phyloP scores from a whole-genome alignment of 2,113 vertebrate species.

The Laterallus jamaicensis region DNA sequence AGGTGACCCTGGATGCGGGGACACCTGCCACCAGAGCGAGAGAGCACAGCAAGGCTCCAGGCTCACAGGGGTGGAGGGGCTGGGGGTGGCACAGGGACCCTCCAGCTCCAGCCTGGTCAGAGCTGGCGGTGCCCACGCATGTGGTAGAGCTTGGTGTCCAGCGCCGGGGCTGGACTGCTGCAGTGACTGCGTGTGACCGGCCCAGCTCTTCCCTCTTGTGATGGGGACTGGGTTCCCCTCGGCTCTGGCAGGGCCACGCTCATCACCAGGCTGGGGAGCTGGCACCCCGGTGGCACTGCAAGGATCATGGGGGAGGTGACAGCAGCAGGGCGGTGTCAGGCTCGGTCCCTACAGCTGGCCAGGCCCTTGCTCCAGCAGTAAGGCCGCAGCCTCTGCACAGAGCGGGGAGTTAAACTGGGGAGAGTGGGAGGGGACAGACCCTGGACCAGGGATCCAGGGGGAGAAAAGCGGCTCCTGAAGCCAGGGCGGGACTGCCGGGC shows the following conservation, averaged over 20 bases:
- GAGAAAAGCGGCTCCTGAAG: neutral
- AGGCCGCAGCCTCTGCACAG: rapidly evolving
- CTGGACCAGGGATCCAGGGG: neutral
- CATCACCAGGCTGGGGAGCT: neutral
- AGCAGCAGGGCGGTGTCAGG: neutral
- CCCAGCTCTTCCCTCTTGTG: neutral
- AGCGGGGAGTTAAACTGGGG: rapidly evolving
- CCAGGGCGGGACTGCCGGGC: neutral
- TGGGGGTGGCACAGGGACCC: neutral
- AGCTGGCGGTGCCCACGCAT: rapidly evolving
- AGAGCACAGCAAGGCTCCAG: neutral
- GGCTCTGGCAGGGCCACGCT: rapidly evolving
- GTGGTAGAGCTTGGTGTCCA: rapidly evolving
- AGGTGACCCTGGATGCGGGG: rapidly evolving
- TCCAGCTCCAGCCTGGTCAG: rapidly evolving
- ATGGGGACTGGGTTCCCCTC: neutral
- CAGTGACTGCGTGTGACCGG: rapidly evolving
- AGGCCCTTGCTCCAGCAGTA: neutral
- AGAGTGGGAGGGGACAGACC: neutral
- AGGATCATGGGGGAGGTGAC: neutral
- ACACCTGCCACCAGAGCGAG: rapidly evolving
- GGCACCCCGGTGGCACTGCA: neutral
- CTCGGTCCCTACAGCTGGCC: neutral
- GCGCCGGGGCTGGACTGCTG: neutral
- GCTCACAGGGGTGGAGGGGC: rapidly evolving